These are phyloP conservation scores for Stichodactyla mertensii DNA, from an alignment of 64 coral and sea anemone species.

Conservation along the genomic window DNA sequence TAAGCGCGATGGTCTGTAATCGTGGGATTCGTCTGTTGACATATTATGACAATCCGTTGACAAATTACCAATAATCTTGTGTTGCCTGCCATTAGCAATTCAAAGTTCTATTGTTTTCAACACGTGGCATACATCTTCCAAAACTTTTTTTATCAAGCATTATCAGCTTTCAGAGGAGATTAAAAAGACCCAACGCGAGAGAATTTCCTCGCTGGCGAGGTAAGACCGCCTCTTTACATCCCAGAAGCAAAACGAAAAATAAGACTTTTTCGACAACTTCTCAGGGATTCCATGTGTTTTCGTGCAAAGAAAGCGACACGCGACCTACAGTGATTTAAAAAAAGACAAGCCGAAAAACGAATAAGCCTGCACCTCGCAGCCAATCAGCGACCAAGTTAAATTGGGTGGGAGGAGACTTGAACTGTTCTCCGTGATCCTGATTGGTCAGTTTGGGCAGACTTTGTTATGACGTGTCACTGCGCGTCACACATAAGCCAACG, in stretches of 20 bases:
- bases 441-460: conserved; percentile 38
- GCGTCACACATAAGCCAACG: conserved; percentile 66
- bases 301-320: conserved; percentile 41
- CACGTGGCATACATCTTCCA: conserved; percentile 77
- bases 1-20: conserved; percentile 31
- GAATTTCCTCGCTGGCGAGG: background rate
- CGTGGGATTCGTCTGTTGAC: conserved; percentile 60
- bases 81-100: conserved; percentile 74
- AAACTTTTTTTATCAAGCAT: conserved; percentile 18
- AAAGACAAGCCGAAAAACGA: conserved; percentile 45
- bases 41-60: conserved; percentile 92
- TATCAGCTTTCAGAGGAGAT: background rate
- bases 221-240: background rate
- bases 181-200: background rate
- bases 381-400: conserved; percentile 26
- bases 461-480: conserved; percentile 59
- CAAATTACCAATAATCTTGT: conserved; percentile 65
- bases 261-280: background rate
- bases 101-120: conserved; percentile 69
- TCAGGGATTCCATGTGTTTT: conserved; percentile 35
- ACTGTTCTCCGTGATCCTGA: conserved; percentile 13
- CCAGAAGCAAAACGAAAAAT: background rate
- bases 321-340: conserved; percentile 55
- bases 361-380: background rate
- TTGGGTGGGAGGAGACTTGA: conserved; percentile 29